Evolutionary conservation across 2,888 invertebrate species (phyloP).

Genomic region (Xestoiulus laeticollis): DNA sequence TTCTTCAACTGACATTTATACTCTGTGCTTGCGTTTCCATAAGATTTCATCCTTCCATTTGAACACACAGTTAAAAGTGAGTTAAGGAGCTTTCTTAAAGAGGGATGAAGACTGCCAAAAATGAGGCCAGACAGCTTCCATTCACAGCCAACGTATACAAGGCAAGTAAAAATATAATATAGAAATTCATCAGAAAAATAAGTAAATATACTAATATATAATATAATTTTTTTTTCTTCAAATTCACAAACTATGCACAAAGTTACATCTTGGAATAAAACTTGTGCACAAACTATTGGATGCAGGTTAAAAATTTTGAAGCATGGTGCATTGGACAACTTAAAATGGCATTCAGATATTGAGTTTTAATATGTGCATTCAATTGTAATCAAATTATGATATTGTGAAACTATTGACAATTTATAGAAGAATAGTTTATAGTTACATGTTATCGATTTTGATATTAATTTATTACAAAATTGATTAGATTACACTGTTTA

Average conservation of each 20-base stretch:
- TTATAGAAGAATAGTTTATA: too few species aligned
- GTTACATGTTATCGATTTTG: too few species aligned
- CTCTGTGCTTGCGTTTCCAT: not conserved
- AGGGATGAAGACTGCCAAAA: not conserved
- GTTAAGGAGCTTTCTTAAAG: conserved; percentile 5
- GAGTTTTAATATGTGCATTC: too few species aligned
- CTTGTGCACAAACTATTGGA: too few species aligned
- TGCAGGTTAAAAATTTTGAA: too few species aligned
- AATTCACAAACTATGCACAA: not conserved
- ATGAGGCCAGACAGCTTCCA: not conserved
- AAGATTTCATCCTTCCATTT: conserved; percentile 22
- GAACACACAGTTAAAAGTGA: not conserved
- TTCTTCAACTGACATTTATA: not conserved
- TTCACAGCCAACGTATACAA: not conserved
- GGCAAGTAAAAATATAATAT: not conserved
- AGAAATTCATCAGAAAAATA: not conserved
- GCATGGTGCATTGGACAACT: too few species aligned
- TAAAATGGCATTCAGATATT: too few species aligned
- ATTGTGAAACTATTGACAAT: too few species aligned
- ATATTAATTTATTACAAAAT: too few species aligned
- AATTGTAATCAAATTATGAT: too few species aligned
- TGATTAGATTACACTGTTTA: too few species aligned
- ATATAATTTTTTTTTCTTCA: not conserved
- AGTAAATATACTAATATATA: not conserved
- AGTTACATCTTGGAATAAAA: too few species aligned